These are phyloP conservation scores for Hemitrygon akajei DNA, from an alignment of 2,797 vertebrate species.

Conservation along the genomic window DNA sequence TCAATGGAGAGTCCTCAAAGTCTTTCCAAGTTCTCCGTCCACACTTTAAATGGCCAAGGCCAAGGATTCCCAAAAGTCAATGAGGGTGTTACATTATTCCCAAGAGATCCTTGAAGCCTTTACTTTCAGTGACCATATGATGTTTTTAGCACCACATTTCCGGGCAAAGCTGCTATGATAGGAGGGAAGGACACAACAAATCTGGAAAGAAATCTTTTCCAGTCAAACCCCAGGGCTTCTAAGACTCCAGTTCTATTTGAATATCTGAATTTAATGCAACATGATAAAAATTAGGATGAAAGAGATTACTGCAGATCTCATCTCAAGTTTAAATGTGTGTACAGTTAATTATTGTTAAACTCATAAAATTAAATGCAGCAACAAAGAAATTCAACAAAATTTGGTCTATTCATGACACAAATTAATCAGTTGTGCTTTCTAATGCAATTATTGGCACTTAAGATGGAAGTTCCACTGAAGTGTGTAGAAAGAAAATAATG, in stretches of 20 bases:
- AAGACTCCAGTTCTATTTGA: not conserved
- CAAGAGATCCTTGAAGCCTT: no score
- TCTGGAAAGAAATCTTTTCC: not conserved
- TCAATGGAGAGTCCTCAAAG: no score
- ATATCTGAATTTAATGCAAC: not conserved
- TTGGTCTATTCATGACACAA: not conserved
- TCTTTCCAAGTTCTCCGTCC: no score
- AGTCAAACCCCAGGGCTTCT: not conserved
- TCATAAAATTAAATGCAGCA: not conserved
- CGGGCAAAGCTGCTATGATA: no score
- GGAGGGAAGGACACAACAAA: not conserved
- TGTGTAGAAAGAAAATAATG: not conserved
- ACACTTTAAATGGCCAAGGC: no score
- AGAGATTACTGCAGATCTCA: not conserved
- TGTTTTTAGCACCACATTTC: no score
- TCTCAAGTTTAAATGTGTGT: not conserved
- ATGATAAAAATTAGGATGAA: no score
- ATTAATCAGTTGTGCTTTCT: conserved; percentile 27
- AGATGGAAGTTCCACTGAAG: conserved; percentile 6
- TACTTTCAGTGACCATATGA: no score
- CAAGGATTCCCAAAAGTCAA: no score
- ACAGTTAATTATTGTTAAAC: conserved; percentile 19
- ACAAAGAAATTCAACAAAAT: not conserved
- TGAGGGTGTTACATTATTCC: no score
- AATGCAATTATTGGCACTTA: conserved; percentile 13